Conservation (phyloP, 1,140 invertebrate species). For the Aradophagus sp. region DNA sequence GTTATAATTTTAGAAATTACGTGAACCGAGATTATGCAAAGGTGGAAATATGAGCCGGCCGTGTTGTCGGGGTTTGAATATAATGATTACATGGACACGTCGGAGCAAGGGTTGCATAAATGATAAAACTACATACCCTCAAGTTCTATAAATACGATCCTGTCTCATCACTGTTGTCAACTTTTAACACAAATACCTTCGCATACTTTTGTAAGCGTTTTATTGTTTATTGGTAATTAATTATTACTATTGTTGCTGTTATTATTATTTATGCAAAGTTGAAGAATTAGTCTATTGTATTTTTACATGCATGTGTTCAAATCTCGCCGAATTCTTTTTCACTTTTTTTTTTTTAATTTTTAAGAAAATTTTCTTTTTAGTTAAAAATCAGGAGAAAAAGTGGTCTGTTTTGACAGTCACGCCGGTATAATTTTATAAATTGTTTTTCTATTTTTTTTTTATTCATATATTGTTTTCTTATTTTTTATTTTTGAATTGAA, state of each 20-base stretch:
- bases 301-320: slow-evolving; percentile 5
- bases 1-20: slow-evolving; percentile 35
- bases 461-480: too few species aligned
- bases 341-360: too few species aligned
- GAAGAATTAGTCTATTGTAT: too few species aligned
- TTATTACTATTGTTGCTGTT: too few species aligned
- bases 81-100: slow-evolving; percentile 21
- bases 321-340: too few species aligned
- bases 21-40: slow-evolving; percentile 30
- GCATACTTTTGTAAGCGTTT: too few species aligned
- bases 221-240: too few species aligned
- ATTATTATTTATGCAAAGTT: too few species aligned
- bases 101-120: slow-evolving; percentile 29
- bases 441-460: too few species aligned
- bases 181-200: too few species aligned
- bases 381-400: slow-evolving; percentile 4
- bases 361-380: too few species aligned
- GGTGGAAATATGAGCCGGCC: slow-evolving; percentile 6
- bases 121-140: slow-evolving; percentile 13
- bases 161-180: slow-evolving; percentile 1
- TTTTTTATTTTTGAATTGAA: too few species aligned
- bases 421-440: slow-evolving; percentile 2
- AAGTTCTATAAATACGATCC: slow-evolving; percentile 20
- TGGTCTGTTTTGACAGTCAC: slow-evolving; percentile 3
- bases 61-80: slow-evolving; percentile 12